These are phyloP conservation scores for Oophaga sylvatica DNA, from an alignment of 2,797 vertebrate species.

Conservation along the genomic window DNA sequence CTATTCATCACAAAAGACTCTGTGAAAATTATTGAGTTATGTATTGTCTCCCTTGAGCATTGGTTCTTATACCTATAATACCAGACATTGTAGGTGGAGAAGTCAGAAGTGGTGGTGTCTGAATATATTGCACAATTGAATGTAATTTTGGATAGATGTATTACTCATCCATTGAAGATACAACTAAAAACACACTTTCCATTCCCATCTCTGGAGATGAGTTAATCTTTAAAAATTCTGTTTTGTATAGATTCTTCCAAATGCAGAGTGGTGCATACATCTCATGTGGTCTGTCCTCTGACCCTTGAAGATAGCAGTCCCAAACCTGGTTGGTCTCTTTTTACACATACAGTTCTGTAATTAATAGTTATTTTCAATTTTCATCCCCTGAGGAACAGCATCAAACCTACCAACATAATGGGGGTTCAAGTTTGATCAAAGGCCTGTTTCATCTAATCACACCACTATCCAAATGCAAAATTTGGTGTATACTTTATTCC, in stretches of 20 bases:
- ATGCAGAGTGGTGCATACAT: neutral
- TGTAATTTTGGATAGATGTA: neutral
- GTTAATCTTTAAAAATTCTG: neutral
- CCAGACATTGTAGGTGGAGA: neutral
- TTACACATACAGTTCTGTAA: too few relatives aligned
- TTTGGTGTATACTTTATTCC: too few relatives aligned
- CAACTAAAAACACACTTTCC: neutral
- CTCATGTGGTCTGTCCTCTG: neutral
- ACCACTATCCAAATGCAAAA: too few relatives aligned
- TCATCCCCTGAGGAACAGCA: too few relatives aligned
- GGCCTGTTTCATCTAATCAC: too few relatives aligned
- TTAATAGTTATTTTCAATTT: too few relatives aligned
- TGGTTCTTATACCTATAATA: neutral
- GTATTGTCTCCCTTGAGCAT: neutral
- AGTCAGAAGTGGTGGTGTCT: neutral
- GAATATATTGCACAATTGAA: too few relatives aligned
- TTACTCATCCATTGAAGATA: neutral
- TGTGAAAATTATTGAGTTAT: neutral
- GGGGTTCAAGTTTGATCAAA: too few relatives aligned
- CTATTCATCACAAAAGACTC: neutral
- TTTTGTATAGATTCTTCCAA: neutral
- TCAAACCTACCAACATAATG: too few relatives aligned
- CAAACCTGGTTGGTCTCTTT: too few relatives aligned
- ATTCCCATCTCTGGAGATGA: neutral
- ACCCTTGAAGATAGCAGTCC: neutral